Base-by-base conservation (phyloP, 2,113 vertebrate genomes). In the Cochlearius cochlearius region DNA sequence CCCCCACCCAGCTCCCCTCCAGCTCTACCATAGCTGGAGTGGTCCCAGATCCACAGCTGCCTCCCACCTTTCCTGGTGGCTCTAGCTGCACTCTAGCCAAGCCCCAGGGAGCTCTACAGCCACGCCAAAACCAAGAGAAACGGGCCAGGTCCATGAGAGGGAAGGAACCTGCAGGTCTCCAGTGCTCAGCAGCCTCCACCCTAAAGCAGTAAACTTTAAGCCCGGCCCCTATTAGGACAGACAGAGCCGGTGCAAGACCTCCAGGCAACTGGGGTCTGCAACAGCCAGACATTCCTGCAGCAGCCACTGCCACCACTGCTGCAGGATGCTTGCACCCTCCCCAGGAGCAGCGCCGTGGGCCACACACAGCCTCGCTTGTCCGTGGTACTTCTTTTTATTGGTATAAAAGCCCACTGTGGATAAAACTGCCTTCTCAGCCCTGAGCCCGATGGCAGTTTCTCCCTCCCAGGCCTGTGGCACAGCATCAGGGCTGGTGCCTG, bases 391-490 rank as follows among this genome's bases (percentile, higher is more conserved):
- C 18, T 71, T 88, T 97, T 96, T 96, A 96, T 96, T 97, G 84
- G 73, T 97, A 97, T 36, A 97, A 97, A 97, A 97, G 97, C 92
- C 91, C 83, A 94, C 81, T 84, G 71, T 72, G 77, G 89, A 82
- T 53, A 85, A 94, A 93, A 90, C 45, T 45, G 83, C 95, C 50
- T 90, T 86, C 85, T 93, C 88, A 93, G 79, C 92, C 43, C 80
- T 39, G 45, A 75, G 72, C 86, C 88, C 3, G 0, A 58, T 45
- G 63, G 92, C 92, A 79, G 58, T 45, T 94, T 95, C 85, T 89
- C 77, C 75, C 25, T 78, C 66, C 30, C 71, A 90, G 74, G 76
- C 89, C 80, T 87, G 76, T 87, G 74, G 80, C 55, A 60, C 29
- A 75, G 78, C 67, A 88, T 41, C 82, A 88, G 86, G 86, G 73